These are phyloP conservation scores for Drosophila truncata DNA, from an alignment of 1,140 invertebrate species.

Conservation along the genomic window DNA sequence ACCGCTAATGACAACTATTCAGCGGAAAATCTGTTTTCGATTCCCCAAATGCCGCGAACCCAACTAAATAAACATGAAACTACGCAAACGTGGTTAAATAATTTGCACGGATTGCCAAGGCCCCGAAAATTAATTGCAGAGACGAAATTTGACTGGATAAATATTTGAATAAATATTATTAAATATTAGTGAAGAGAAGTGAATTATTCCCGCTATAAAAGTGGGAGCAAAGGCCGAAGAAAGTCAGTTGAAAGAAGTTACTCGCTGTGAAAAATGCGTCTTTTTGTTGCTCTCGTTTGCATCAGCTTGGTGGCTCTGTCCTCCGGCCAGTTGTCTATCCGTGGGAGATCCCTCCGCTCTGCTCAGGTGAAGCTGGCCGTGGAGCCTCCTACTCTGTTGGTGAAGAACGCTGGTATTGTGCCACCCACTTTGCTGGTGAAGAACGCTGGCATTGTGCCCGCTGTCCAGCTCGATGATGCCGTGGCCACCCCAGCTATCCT, in stretches of 20 bases:
- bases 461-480: conserved; percentile 15
- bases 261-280: conserved; percentile 42
- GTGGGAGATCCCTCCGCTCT: conserved; percentile 23
- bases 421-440: conserved; percentile 30
- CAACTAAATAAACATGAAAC: conserved; percentile 41
- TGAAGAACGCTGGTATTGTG: conserved; percentile 8
- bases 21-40: conserved; percentile 38
- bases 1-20: conserved; percentile 60
- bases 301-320: conserved; percentile 35
- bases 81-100: conserved; percentile 39
- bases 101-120: conserved; percentile 53
- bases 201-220: conserved; percentile 39
- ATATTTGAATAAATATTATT: conserved; percentile 34
- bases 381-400: conserved; percentile 14
- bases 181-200: conserved; percentile 1
- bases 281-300: conserved; percentile 47
- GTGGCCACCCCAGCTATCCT: not conserved
- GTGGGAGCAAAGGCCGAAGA: not conserved
- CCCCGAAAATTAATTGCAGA: conserved; percentile 33
- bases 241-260: conserved; percentile 45
- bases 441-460: conserved; percentile 19
- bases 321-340: conserved; percentile 34
- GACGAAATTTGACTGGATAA: conserved; percentile 35
- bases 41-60: conserved; percentile 4
- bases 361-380: conserved; percentile 25